These are phyloP conservation scores for Erythrocebus patas DNA, from an alignment of 2,113 vertebrate species.

Conservation along the genomic window DNA sequence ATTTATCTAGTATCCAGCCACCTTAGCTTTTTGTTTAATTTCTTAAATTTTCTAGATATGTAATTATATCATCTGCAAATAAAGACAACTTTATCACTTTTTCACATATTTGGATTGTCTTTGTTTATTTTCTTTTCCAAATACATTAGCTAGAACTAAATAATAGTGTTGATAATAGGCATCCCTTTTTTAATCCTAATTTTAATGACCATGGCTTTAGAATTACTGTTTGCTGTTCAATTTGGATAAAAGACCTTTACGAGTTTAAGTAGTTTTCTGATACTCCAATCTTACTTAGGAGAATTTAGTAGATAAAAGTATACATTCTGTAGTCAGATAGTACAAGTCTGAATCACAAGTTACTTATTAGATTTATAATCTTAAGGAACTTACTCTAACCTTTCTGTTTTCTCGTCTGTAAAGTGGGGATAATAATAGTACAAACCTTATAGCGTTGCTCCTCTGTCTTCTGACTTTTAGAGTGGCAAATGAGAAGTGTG, in stretches of 20 bases:
- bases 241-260: not conserved
- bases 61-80: not conserved
- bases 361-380: not conserved
- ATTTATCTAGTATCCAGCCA: conserved; percentile 15
- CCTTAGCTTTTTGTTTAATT: not conserved
- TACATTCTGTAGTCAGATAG: not conserved
- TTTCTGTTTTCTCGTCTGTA: not conserved
- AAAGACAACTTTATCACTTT: not conserved
- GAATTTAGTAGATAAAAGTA: not conserved
- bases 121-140: not conserved
- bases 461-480: not conserved
- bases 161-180: not conserved
- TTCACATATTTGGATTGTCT: not conserved
- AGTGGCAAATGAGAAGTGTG: not conserved
- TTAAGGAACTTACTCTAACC: not conserved
- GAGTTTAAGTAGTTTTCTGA: not conserved
- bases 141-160: not conserved
- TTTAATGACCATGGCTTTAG: not conserved
- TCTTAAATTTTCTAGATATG: not conserved
- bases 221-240: not conserved
- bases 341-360: not conserved
- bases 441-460: not conserved
- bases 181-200: not conserved
- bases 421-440: not conserved
- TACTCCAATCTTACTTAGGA: not conserved